Conservation (phyloP, 2,888 invertebrate genomes). For the Erpobdella octoculata region DNA sequence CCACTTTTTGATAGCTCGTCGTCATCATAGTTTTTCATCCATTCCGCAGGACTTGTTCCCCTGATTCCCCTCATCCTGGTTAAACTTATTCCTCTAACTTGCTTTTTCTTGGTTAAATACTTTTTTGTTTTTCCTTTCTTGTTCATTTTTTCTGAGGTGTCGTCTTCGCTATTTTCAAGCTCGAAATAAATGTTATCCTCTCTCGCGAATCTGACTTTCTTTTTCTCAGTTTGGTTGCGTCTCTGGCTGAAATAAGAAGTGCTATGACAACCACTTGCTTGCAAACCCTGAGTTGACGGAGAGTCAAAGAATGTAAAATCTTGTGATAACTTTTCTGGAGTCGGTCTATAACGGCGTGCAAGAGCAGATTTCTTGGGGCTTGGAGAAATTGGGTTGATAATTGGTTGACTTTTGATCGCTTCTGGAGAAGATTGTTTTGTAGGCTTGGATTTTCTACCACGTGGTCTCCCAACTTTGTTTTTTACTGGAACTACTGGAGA, state of each 20-base stretch:
- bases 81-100: too few species aligned
- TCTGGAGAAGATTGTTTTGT: too few species aligned
- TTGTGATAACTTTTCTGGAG: background rate
- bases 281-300: background rate
- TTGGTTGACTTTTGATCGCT: too few species aligned
- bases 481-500: too few species aligned
- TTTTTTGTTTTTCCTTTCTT: background rate
- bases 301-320: too few species aligned
- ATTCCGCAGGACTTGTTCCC: background rate
- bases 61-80: too few species aligned
- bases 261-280: too few species aligned
- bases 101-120: background rate
- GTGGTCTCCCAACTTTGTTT: too few species aligned
- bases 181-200: conserved; percentile 8
- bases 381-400: too few species aligned
- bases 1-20: too few species aligned
- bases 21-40: too few species aligned
- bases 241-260: background rate
- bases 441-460: too few species aligned
- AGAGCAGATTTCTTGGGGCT: background rate
- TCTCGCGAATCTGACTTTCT: conserved; percentile 11
- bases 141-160: background rate
- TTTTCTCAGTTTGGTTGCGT: background rate
- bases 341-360: background rate
- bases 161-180: background rate